phyloP scores from a whole-genome alignment of 2,113 vertebrate genomes.

The Lonchura striata region DNA sequence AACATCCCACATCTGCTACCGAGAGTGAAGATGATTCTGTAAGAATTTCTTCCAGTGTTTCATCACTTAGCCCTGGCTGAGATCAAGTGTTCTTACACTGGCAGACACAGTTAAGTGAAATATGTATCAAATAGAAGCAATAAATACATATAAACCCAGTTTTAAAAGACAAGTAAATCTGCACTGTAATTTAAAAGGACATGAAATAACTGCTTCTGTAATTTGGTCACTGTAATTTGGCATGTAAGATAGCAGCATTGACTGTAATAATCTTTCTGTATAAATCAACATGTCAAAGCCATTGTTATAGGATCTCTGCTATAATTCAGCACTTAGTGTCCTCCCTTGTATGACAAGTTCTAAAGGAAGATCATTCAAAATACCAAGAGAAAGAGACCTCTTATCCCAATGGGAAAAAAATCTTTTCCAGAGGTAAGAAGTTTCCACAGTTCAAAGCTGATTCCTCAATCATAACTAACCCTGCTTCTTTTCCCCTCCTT shows the following conservation, averaged over 20 bases:
- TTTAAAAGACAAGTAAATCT: not conserved
- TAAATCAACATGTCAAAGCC: not conserved
- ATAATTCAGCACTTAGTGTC: not conserved
- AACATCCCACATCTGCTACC: not conserved
- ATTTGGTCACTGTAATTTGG: not conserved
- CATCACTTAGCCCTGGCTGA: not conserved
- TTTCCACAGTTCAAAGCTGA: not conserved
- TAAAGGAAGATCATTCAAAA: not conserved
- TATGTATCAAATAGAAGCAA: not conserved
- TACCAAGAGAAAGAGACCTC: not conserved
- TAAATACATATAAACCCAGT: not conserved
- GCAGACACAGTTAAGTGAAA: not conserved
- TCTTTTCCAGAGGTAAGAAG: not conserved
- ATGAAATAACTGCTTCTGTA: not conserved
- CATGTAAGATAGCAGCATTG: not conserved
- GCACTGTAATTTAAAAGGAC: not conserved
- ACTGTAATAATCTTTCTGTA: not conserved
- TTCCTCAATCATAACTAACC: not conserved
- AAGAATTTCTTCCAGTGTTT: not conserved
- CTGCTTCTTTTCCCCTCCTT: not conserved
- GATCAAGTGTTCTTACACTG: not conserved
- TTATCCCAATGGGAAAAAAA: not conserved
- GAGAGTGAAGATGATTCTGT: accelerated
- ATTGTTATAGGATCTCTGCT: not conserved
- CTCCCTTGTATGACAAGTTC: not conserved